Percentiles rank a stretch among this genome's conserved stretches.
Evolutionary conservation across 2,797 vertebrate genomes (phyloP).

Genomic region (Thaleichthys pacificus): DNA sequence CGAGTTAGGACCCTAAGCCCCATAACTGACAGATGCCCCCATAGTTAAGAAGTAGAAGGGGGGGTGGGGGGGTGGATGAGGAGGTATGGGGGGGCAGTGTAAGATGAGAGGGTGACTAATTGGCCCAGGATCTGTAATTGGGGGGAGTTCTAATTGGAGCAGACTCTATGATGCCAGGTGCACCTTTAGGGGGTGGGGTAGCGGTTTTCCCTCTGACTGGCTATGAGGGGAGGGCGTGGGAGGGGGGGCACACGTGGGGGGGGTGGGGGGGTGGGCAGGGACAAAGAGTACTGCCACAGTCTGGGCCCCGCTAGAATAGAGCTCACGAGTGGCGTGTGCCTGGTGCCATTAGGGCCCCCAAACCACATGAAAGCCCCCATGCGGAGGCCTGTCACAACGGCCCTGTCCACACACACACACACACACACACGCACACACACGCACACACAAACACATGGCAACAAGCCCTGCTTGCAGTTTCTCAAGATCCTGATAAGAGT

Average conservation of each 20-base stretch:
- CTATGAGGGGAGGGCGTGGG: conserved; percentile 26
- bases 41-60: conserved; percentile 48
- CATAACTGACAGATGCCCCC: conserved; percentile 66
- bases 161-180: conserved; percentile 77
- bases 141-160: conserved; percentile 71
- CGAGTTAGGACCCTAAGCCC: conserved; percentile 36
- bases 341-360: conserved; percentile 39
- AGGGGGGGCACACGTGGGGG: neutral
- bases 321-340: conserved; percentile 57
- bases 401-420: conserved; percentile 16
- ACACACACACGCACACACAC: conserved; percentile 15
- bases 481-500: conserved; percentile 25
- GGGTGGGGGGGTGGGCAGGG: conserved; percentile 8
- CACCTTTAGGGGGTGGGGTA: conserved; percentile 64
- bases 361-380: conserved; percentile 53
- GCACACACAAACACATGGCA: conserved; percentile 14
- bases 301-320: conserved; percentile 50
- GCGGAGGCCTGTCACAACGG: conserved; percentile 34
- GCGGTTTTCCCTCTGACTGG: conserved; percentile 69
- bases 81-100: conserved; percentile 57
- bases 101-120: conserved; percentile 82
- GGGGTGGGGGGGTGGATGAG: conserved; percentile 31
- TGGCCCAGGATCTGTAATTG: conserved; percentile 77
- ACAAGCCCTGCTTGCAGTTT: conserved; percentile 37
- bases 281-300: conserved; percentile 32